These are phyloP conservation scores for Yasuhikotakia modesta DNA, from an alignment of 2,797 vertebrate species.

Conservation along the genomic window DNA sequence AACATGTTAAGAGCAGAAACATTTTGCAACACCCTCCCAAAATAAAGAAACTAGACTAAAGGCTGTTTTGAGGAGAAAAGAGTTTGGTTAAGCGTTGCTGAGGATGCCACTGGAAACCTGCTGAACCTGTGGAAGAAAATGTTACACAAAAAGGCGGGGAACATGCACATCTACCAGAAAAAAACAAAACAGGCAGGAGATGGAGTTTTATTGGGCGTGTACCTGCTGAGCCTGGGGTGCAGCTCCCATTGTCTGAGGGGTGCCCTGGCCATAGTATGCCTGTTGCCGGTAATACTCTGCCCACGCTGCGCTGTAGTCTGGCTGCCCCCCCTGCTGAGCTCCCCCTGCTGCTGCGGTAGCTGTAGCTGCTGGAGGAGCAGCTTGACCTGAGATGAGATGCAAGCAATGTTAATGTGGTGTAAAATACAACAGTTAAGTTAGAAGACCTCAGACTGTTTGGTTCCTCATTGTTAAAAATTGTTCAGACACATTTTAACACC, in stretches of 20 bases:
- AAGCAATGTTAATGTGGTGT: not conserved
- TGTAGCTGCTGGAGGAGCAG: conserved; percentile 88
- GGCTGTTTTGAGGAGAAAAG: conserved; percentile 70
- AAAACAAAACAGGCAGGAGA: conserved; percentile 32
- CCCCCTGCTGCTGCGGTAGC: conserved; percentile 77
- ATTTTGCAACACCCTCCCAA: conserved; percentile 79
- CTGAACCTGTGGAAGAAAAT: conserved; percentile 71
- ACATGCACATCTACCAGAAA: conserved; percentile 9
- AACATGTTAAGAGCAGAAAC: conserved; percentile 97
- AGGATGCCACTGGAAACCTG: conserved; percentile 82
- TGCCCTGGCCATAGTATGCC: conserved; percentile 96
- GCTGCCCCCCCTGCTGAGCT: conserved; percentile 88
- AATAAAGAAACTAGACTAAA: conserved; percentile 76
- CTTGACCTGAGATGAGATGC: conserved; percentile 82
- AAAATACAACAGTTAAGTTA: no score
- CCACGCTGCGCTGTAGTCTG: conserved; percentile 96
- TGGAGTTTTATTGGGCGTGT: conserved; percentile 61
- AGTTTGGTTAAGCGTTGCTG: conserved; percentile 67
- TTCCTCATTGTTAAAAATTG: no score
- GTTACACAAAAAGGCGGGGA: conserved; percentile 51
- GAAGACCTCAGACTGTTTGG: no score
- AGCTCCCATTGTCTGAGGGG: conserved; percentile 92
- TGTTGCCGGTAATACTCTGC: conserved; percentile 98
- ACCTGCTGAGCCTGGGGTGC: conserved; percentile 90
- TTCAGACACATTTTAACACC: no score